Percentiles rank a stretch among this genome's conserved stretches.
phyloP scores from a whole-genome alignment of 2,888 invertebrate genomes.

The Cephus nigrinus region DNA sequence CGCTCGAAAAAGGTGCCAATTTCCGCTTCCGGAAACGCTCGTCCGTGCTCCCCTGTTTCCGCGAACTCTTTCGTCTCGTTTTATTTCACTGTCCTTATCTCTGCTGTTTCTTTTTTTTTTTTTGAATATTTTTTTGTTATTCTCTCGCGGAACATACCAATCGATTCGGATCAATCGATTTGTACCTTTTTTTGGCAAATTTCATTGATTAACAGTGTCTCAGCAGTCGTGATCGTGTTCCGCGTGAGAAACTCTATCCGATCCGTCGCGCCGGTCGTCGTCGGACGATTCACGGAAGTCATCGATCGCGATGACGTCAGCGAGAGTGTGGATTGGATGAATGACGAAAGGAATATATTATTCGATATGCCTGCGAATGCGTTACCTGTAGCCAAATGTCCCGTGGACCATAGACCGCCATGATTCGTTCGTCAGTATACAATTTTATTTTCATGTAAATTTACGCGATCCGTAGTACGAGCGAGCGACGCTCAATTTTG shows the following conservation, averaged over 20 bases:
- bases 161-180: neutral
- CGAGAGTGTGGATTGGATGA: neutral
- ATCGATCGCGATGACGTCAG: neutral
- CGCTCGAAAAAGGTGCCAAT: neutral
- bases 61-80: neutral
- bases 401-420: slow-evolving; percentile 58
- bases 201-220: neutral
- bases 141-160: neutral
- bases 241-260: neutral
- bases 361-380: slow-evolving; percentile 26
- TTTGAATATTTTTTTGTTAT: neutral
- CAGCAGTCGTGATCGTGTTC: neutral
- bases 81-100: neutral
- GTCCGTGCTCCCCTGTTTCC: neutral
- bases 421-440: slow-evolving; percentile 37
- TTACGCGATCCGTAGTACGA: neutral
- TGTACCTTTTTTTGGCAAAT: neutral
- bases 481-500: neutral
- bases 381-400: slow-evolving; percentile 61
- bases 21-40: neutral
- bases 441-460: neutral
- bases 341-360: neutral
- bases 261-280: neutral
- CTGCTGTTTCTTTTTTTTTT: neutral
- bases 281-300: neutral